Evolutionary conservation across 2,797 vertebrate species (phyloP).

Genomic region (Chiloscyllium punctatum): DNA sequence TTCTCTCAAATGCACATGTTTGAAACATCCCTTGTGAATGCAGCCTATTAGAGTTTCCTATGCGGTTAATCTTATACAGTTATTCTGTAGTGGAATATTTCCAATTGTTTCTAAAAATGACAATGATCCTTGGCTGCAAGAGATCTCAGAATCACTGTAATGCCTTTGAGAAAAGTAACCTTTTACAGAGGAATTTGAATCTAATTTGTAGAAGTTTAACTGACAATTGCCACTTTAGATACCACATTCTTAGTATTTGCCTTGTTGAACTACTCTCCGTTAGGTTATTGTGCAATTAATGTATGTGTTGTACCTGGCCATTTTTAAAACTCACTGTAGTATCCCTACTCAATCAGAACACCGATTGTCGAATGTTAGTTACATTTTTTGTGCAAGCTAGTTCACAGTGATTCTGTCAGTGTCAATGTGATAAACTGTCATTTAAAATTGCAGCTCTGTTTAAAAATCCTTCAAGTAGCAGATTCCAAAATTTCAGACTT

Average conservation of each 20-base stretch:
- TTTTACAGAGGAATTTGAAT: neutral
- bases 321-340: neutral
- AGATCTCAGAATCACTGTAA: neutral
- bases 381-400: too few species aligned
- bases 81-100: neutral
- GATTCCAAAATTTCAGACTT: neutral
- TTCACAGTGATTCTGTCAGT: neutral
- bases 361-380: neutral
- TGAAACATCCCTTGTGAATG: neutral
- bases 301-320: neutral
- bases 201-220: neutral
- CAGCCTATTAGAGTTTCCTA: neutral
- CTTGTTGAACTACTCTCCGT: neutral
- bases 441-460: slow-evolving; percentile 15
- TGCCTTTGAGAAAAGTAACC: neutral
- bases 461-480: slow-evolving; percentile 12
- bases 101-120: neutral
- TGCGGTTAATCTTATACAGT: neutral
- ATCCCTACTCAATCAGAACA: slow-evolving; percentile 7
- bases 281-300: slow-evolving; percentile 1
- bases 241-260: neutral
- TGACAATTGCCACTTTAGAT: neutral
- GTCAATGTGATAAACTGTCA: neutral
- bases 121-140: neutral
- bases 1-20: neutral